Base-by-base conservation (phyloP, 2,113 vertebrate species). In the Paramormyrops kingsleyae region DNA sequence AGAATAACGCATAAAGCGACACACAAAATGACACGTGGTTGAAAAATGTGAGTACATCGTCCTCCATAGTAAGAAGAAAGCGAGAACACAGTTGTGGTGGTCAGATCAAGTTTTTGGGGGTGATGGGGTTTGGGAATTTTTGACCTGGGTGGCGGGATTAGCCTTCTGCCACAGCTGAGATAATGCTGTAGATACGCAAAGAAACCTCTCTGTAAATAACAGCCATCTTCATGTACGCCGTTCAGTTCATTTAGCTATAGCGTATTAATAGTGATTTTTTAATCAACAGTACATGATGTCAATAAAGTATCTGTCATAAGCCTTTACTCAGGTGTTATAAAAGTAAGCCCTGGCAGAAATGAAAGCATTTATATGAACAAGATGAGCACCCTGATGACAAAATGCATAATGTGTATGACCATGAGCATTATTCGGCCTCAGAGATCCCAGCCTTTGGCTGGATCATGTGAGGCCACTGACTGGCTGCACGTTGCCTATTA, bases 1-100 rank as follows among this genome's bases (percentile, higher is more conserved):
- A 89, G 27, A 80, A 88, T 90, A 88, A 91, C 66, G 83, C 56
- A 44, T 44, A 53, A 86, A 83, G 50, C 35, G 83, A 89, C 49
- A 46, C 77, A 89, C 89, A 84, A 84, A 42, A 88, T 24, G 47
- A 87, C 46, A 52, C 49, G 24, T 52, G 85, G 24, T n/a, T 47
- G 13, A 87, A 53, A 88, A 77, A 50, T 44, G 59, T 47, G 87
- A 46, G 35, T 52, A 77, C 47, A 89, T 56, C 35, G 35, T 89
- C 49, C 88, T 77, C 88, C 47, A 89, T 52, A 89, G 3, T 9
- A 53, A 83, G 47, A 39, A 83, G 9, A 89, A 84, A 46, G 35
- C 21, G n/a, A 46, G 39, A 35, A 50, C 62, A 59, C 50, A 89
- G 31, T 56, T 42, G 4, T 21, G 83, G 89, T 46, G 47, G 77